phyloP scores from a whole-genome alignment of 2,888 invertebrate species.

The Dicycla oo region DNA sequence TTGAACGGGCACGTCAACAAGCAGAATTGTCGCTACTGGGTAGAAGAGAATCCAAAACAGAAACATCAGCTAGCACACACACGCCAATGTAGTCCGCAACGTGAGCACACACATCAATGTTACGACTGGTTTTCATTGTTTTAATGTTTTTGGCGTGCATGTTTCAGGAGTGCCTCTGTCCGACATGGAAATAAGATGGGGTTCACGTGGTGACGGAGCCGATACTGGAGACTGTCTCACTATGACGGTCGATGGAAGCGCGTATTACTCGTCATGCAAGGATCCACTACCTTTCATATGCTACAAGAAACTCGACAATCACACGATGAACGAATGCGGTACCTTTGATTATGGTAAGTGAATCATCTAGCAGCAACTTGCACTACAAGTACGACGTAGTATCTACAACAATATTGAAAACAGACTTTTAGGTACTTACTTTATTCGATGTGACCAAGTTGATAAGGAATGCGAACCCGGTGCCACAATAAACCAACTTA shows the following conservation, averaged over 20 bases:
- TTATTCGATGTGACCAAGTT: neutral
- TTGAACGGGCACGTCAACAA: no score
- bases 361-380: neutral
- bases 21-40: no score
- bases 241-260: slow-evolving; percentile 4
- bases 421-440: neutral
- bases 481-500: neutral
- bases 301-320: slow-evolving; percentile 27
- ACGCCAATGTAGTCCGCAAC: neutral
- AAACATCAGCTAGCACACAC: no score
- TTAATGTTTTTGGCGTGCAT: neutral
- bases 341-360: slow-evolving; percentile 30
- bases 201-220: neutral
- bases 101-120: neutral
- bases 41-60: no score
- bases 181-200: slow-evolving; percentile 15
- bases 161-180: slow-evolving; percentile 37
- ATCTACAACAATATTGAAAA: slow-evolving; percentile 1
- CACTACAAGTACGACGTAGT: no score
- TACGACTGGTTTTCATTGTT: neutral
- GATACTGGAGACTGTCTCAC: slow-evolving; percentile 16
- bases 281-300: slow-evolving; percentile 23
- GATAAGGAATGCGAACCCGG: neutral
- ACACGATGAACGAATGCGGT: slow-evolving; percentile 35
- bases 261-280: slow-evolving; percentile 17